Base-by-base conservation (phyloP, 2,797 vertebrate species). In the Anniella stebbinsi region DNA sequence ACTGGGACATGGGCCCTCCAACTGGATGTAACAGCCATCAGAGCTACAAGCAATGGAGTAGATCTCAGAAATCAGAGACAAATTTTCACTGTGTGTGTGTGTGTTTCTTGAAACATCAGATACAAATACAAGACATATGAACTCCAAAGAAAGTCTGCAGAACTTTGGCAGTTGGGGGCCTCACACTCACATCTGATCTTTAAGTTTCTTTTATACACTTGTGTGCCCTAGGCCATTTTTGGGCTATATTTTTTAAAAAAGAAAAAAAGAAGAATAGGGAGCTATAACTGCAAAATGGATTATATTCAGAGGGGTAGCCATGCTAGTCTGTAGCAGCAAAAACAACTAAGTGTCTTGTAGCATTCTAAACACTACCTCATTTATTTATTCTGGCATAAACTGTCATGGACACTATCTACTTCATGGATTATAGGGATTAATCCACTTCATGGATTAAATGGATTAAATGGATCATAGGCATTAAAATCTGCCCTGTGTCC, bases 201-300 rank as follows among this genome's bases (percentile, higher is more conserved):
- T 72, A 57, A 25, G 36, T 28, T 73, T 21, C 25, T 87, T 36
- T 86, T 63, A 76, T 28, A 45, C 86, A 78, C 86, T 73, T 87
- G 86, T 33, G 10, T 45, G 60, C 86, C 86, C 28, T 28, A 48
- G 54, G 85, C 60, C 30, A 77, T n/a, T 87, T 87, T 13, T 12
- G 45, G 30, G 57, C 30, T 77, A 48, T 33, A 8, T 63, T 66
- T 57, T 17, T n/a, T n/a, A n/a, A n/a, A n/a, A n/a, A 45, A 11
- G 66, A 87, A 66, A 23, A 7, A 5, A 63, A 45, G 45, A 45
- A 45, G 38, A 87, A 7, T 13, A 66, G 10, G 28, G 9, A 78
- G 66, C 17, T 67, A 2, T 25, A 87, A 77, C 41, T 87, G 78
- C 38, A 77, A 63, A 77, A 87, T 15, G 15, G 77, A 11, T 23